Conservation (phyloP, 1,140 invertebrate species). For the Lucilia cuprina region DNA sequence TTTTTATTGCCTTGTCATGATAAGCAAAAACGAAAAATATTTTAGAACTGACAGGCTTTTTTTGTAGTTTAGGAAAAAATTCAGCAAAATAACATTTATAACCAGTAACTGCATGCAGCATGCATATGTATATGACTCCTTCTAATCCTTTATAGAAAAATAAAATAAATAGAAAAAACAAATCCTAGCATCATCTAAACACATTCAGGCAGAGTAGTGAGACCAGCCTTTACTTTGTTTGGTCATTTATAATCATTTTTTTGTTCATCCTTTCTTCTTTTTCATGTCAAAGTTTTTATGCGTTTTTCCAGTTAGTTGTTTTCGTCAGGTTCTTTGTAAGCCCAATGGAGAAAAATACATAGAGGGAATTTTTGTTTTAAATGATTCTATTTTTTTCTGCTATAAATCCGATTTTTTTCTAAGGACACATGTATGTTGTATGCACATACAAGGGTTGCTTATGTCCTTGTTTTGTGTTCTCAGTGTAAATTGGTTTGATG, state of each 20-base stretch:
- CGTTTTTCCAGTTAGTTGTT: slow-evolving; percentile 13
- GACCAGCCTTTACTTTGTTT: neutral
- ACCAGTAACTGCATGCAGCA: neutral
- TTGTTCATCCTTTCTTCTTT: neutral
- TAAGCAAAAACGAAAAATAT: neutral
- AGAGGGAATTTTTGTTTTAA: neutral
- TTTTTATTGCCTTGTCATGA: neutral
- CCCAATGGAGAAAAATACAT: neutral
- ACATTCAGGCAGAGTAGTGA: neutral
- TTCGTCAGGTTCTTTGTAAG: neutral
- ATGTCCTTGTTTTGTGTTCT: neutral
- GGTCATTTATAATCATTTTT: slow-evolving; percentile 32
- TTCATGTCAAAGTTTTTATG: slow-evolving; percentile 29
- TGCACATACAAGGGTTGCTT: neutral
- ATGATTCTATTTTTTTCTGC: neutral
- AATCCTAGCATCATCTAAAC: neutral
- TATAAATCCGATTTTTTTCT: neutral
- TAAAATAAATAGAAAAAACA: neutral
- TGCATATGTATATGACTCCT: neutral
- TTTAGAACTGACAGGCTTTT: slow-evolving; percentile 1
- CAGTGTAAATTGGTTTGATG: slow-evolving; percentile 3
- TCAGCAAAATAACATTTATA: neutral
- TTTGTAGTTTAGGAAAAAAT: neutral
- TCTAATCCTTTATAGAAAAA: slow-evolving; percentile 2
- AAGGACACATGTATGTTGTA: neutral